Conservation (phyloP, 1,140 invertebrate genomes). For the Cydia splendana region DNA sequence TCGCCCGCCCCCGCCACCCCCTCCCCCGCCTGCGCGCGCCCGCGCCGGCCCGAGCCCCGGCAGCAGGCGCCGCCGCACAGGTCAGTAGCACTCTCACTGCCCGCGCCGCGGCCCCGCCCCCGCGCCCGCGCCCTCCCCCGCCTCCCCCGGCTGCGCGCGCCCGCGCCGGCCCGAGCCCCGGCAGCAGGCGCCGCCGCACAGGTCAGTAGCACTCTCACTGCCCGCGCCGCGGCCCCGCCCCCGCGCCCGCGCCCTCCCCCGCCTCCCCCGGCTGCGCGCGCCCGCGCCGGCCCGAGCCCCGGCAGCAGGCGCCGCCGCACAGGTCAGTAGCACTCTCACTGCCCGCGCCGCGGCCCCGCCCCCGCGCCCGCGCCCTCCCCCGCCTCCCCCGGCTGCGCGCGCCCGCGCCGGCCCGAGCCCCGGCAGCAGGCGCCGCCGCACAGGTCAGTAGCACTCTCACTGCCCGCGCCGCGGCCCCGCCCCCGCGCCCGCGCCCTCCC, state of each 20-base stretch:
- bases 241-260: not conserved
- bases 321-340: not conserved
- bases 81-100: constrained; percentile 18
- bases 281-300: not conserved
- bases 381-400: constrained; percentile 8
- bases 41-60: not conserved
- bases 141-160: constrained; percentile 14
- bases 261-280: constrained; percentile 15
- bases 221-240: constrained; percentile 46
- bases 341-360: constrained; percentile 46
- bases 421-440: not conserved
- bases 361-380: not conserved
- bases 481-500: not conserved
- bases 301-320: not conserved
- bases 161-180: not conserved
- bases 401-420: not conserved
- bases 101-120: constrained; percentile 46
- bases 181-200: not conserved
- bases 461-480: constrained; percentile 44
- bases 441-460: too few species aligned
- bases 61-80: not conserved
- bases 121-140: not conserved
- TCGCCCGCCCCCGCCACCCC: not conserved
- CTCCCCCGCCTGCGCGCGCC: constrained; percentile 15
- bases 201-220: constrained; percentile 18